Evolutionary conservation across 2,113 vertebrate species (phyloP), one percentile per base, ranked within the genome.

Genomic region (Psilopsiagon aymara): DNA sequence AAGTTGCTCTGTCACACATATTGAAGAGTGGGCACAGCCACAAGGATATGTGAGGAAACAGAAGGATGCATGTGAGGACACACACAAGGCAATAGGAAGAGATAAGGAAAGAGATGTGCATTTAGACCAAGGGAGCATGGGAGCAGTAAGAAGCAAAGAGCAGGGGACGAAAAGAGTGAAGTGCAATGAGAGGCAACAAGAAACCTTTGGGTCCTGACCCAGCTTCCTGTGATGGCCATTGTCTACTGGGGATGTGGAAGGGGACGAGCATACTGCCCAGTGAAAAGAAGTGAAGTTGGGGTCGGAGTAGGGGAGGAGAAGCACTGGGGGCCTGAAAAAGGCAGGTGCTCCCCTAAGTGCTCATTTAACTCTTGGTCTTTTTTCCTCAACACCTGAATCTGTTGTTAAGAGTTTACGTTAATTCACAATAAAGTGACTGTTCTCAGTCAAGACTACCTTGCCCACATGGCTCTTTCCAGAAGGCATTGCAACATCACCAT

Each of bases 221-320:
- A 67, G 29, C 51, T 39, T 66, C 41, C 17, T 13, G 47, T 0
- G 1, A 46, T 37, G 29, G 17, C 67, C 0, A 0, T 25, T 28
- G 17, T 55, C 28, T 82, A 1, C 6, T 3, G 8, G 59, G 16
- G 35, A 37, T 20, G 21, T 49, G 37, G 67, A 74, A 87, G 28
- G 19, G 28, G 15, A 16, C 0, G 2, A 74, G 14, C 0, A 0
- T 39, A 49, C 24, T 2, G 2, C 11, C 25, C 3, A 1, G 10
- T 16, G 49, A 47, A 60, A 68, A 55, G 20, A 29, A 24, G 10
- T 43, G 35, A 21, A 83, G 20, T 47, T 68, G 74, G 46, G 20
- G 4, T 25, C 27, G 46, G 55, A 64, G 9, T 5, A 60, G 8
- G 6, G 13, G 15, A n/a, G 8, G 24, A 86, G 49, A 43, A 55